These are phyloP conservation scores for Xylocopa sonorina DNA, from an alignment of 1,140 invertebrate species.

Conservation along the genomic window DNA sequence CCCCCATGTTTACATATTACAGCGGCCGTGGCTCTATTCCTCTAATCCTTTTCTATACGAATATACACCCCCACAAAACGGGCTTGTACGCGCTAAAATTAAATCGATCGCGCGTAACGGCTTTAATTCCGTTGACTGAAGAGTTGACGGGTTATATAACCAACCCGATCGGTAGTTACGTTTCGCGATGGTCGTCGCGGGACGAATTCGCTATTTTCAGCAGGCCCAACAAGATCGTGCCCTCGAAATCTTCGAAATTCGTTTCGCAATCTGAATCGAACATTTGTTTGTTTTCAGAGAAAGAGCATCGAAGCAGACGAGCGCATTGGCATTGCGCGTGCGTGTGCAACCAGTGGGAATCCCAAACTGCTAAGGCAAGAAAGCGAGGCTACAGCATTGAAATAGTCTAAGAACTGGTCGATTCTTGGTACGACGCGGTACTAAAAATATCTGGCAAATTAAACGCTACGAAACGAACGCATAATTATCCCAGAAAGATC, in stretches of 20 bases:
- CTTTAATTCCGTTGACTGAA: neutral
- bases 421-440: neutral
- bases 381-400: neutral
- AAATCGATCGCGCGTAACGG: neutral
- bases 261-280: neutral
- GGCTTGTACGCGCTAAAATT: neutral
- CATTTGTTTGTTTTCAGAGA: neutral
- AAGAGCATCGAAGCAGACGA: neutral
- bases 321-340: neutral
- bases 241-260: neutral
- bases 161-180: neutral
- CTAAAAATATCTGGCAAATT: neutral
- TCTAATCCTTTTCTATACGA: neutral
- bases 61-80: neutral
- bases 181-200: neutral
- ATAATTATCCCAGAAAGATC: neutral
- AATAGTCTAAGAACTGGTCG: neutral
- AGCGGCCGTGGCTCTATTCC: neutral
- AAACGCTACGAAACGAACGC: no score
- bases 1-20: neutral
- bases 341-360: slow-evolving; percentile 8
- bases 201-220: neutral
- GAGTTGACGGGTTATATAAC: slow-evolving; percentile 14
- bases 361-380: neutral
- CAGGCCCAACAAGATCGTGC: neutral